Evolutionary conservation across 2,888 invertebrate species (phyloP).

Genomic region (Dinocampus coccinellae): DNA sequence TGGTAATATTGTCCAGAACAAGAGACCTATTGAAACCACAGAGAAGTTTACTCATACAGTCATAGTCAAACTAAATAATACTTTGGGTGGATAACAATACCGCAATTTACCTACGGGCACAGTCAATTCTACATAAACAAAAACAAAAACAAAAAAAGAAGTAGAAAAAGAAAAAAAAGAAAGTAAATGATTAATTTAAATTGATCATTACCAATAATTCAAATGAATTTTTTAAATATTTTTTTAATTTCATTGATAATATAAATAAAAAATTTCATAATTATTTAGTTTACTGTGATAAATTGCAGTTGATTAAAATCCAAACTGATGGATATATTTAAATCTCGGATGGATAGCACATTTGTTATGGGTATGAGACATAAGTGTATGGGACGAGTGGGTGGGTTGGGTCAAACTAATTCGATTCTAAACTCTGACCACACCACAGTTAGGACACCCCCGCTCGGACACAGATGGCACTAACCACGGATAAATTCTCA

Average conservation of each 20-base stretch:
- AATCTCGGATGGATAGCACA: conserved; percentile 39
- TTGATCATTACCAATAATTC: no score
- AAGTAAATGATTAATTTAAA: no score
- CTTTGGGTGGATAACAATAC: background rate
- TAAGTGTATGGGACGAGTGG: conserved; percentile 40
- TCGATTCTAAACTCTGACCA: conserved; percentile 70
- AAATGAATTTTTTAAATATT: no score
- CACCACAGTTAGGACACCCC: conserved; percentile 49
- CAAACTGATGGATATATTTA: conserved; percentile 21
- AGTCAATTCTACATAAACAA: background rate
- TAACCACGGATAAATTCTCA: conserved; percentile 69
- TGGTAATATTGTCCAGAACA: conserved; percentile 65
- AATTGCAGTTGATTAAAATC: conserved; percentile 55
- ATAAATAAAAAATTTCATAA: no score
- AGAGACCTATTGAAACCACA: conserved; percentile 67
- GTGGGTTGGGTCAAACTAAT: conserved; percentile 65
- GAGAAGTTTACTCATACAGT: conserved; percentile 64
- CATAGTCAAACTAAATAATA: conserved; percentile 19
- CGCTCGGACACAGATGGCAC: conserved; percentile 68
- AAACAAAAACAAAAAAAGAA: conserved; percentile 36
- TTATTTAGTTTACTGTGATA: conserved; percentile 50
- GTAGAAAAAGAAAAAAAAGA: no score
- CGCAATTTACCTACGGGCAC: background rate
- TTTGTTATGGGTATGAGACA: conserved; percentile 37
- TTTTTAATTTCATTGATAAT: no score